Conservation (phyloP, 2,113 vertebrate species). For the Antigone vipio region DNA sequence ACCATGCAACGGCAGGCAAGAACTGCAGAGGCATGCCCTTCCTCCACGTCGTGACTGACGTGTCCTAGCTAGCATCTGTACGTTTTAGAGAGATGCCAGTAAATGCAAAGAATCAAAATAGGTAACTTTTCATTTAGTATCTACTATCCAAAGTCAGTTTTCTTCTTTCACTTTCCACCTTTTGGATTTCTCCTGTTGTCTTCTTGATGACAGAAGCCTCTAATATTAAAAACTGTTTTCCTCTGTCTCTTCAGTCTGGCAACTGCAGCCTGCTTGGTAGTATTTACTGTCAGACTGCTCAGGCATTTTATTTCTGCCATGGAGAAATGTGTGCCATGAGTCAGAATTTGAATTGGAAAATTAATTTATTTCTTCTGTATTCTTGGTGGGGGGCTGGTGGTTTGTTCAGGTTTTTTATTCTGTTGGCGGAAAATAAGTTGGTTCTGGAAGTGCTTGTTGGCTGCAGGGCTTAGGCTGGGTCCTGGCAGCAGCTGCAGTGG, state of each 20-base stretch:
- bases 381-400: not conserved
- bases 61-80: not conserved
- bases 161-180: not conserved
- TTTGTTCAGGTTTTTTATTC: accelerated
- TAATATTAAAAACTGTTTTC: not conserved
- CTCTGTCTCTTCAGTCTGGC: not conserved
- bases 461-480: not conserved
- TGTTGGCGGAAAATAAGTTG: not conserved
- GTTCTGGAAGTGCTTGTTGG: not conserved
- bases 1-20: not conserved
- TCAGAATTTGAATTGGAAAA: not conserved
- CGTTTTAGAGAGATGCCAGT: not conserved
- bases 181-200: not conserved
- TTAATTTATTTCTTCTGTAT: not conserved
- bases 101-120: not conserved
- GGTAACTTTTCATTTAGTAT: not conserved
- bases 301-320: not conserved
- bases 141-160: not conserved
- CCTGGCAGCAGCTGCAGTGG: not conserved
- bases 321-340: not conserved
- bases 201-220: not conserved
- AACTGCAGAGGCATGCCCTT: not conserved
- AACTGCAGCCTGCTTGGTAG: not conserved
- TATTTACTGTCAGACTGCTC: not conserved
- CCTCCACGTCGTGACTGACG: not conserved